A percentile compares a stretch with the other conserved stretches of the same genome.
Conservation (phyloP, 2,888 invertebrate species). For the Lepidonotus clava region DNA sequence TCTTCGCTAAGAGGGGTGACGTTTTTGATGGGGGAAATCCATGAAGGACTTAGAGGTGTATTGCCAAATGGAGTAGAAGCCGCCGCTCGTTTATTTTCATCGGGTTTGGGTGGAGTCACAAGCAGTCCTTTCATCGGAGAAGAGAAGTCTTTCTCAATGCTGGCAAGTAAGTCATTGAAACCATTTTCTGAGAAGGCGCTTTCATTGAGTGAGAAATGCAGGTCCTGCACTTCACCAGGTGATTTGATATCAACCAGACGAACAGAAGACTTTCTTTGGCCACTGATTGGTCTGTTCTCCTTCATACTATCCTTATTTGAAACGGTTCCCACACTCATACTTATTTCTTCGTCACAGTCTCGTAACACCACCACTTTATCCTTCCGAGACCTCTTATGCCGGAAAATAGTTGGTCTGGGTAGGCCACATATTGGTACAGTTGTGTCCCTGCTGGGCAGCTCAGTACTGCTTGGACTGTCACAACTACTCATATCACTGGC, state of each 20-base stretch:
- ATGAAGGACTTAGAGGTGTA: slow-evolving; percentile 3
- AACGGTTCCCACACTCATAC: not conserved
- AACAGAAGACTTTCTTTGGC: not conserved
- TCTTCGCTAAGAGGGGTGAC: slow-evolving; percentile 25
- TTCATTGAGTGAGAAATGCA: slow-evolving; percentile 29
- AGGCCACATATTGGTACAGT: no score
- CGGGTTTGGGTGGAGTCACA: slow-evolving; percentile 84
- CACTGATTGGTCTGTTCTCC: not conserved
- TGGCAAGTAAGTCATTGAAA: slow-evolving; percentile 44
- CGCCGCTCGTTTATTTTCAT: slow-evolving; percentile 84
- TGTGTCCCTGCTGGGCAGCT: not conserved
- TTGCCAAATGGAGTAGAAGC: not conserved
- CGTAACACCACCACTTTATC: slow-evolving; percentile 34
- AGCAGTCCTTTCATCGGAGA: slow-evolving; percentile 63
- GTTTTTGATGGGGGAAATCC: slow-evolving; percentile 56
- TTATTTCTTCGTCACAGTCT: slow-evolving; percentile 42
- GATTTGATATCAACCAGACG: not conserved
- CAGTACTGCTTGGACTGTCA: not conserved
- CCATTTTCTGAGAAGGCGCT: slow-evolving; percentile 16
- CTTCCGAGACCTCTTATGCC: slow-evolving; percentile 35
- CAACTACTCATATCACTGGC: not conserved
- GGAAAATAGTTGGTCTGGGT: not conserved
- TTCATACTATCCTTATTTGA: not conserved
- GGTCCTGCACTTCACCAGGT: not conserved
- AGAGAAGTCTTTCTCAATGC: slow-evolving; percentile 58